phyloP scores from a whole-genome alignment of 2,888 invertebrate genomes.

The Falcaria lacertinaria region DNA sequence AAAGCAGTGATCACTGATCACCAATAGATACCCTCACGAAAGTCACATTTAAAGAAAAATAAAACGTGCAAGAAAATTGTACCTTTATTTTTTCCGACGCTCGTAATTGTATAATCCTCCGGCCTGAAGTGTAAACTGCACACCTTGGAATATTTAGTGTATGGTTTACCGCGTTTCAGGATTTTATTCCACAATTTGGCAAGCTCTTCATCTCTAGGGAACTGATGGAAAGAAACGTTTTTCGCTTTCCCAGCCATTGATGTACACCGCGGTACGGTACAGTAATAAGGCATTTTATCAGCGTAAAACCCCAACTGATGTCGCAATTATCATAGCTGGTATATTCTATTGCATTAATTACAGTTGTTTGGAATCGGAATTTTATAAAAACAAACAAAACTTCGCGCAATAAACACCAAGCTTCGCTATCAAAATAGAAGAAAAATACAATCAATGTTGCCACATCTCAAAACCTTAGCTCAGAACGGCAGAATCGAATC shows the following conservation, averaged over 20 bases:
- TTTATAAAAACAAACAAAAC: conserved; percentile 65
- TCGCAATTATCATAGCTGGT: conserved; percentile 45
- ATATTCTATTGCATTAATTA: conserved; percentile 5
- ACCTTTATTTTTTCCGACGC: conserved; percentile 72
- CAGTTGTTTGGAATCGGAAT: conserved; percentile 24
- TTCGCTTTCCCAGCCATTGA: conserved; percentile 75
- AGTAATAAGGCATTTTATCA: conserved; percentile 73
- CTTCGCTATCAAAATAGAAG: conserved; percentile 54
- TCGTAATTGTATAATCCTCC: conserved; percentile 68
- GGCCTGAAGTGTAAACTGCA: conserved; percentile 71
- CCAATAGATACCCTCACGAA: neutral
- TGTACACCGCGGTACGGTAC: conserved; percentile 73
- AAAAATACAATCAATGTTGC: conserved; percentile 21
- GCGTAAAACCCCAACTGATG: conserved; percentile 24
- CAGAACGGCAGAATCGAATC: too few species aligned
- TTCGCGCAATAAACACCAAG: conserved; percentile 64
- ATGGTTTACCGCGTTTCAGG: conserved; percentile 70
- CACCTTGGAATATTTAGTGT: conserved; percentile 75
- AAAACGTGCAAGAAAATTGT: conserved; percentile 19
- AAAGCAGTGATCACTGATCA: too few species aligned
- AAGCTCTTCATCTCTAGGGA: conserved; percentile 64
- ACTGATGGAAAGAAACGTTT: conserved; percentile 73
- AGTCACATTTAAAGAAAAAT: conserved; percentile 5
- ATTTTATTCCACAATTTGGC: conserved; percentile 70
- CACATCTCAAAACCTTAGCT: conserved; percentile 8